Evolutionary conservation across 2,888 invertebrate genomes (phyloP).

Genomic region (Chrysina gloriosa): DNA sequence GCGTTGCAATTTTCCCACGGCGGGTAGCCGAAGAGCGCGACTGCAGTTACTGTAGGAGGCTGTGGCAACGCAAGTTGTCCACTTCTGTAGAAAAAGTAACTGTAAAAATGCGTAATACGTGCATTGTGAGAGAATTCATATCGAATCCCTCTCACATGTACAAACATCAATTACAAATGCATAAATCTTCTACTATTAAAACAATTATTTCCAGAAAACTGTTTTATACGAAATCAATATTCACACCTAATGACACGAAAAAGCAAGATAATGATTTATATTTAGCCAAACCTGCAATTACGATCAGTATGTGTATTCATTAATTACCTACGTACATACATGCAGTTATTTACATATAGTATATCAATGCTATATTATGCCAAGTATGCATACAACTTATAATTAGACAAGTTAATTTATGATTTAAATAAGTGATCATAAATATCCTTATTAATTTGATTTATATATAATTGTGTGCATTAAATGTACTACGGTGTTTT

Average conservation of each 20-base stretch:
- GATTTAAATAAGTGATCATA: neutral
- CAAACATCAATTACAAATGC: too few species aligned
- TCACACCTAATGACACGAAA: neutral
- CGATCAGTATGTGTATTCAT: neutral
- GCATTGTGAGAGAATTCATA: too few species aligned
- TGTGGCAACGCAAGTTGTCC: too few species aligned
- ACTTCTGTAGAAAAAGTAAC: too few species aligned
- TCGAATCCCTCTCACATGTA: too few species aligned
- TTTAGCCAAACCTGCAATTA: conserved; percentile 1
- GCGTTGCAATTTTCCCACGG: too few species aligned
- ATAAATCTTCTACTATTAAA: too few species aligned
- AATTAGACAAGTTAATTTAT: conserved; percentile 29
- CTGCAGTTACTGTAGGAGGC: too few species aligned
- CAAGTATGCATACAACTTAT: neutral
- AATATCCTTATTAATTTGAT: conserved; percentile 34
- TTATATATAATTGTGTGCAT: conserved; percentile 26
- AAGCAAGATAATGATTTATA: neutral
- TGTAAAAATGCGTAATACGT: too few species aligned
- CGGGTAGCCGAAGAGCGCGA: too few species aligned
- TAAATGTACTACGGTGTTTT: conserved; percentile 23
- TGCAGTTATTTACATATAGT: conserved; percentile 13
- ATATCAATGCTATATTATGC: neutral
- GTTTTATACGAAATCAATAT: too few species aligned
- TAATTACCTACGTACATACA: conserved; percentile 4
- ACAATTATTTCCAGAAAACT: too few species aligned